Evolutionary conservation across 2,888 invertebrate genomes (phyloP), one percentile per base, ranked within the genome.

Genomic region (Oscheius sp.): DNA sequence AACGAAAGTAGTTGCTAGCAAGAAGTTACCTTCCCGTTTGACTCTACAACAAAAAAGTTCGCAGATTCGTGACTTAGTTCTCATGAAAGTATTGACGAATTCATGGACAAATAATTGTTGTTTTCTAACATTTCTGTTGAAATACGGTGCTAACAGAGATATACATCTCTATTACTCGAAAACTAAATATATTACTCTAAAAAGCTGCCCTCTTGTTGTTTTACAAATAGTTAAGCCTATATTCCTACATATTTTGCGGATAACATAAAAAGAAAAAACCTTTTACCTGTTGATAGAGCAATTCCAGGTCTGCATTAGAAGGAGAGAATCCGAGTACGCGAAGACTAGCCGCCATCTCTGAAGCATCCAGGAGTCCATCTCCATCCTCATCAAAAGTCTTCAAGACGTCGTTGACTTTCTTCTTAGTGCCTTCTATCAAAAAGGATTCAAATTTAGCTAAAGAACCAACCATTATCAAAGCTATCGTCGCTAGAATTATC

Each of bases 321-420:
- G 77, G 78, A 60, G 76, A 75, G 62, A 80, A 65, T 0, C 79
- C 80, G 29, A 80, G 77, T 65, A 76, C 71, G 10, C 80, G 78
- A 7, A 80, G 73, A 7, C 76, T 74, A 53, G 76, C 73, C 2
- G 76, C 78, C 42, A 80, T 73, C 57, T 80, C 80, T 1, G 76
- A 74, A 5, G 74, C 66, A 63, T 76, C 59, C 33, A 78, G 48
- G 7, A 51, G 33, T n/a, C 75, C 78, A 50, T 80, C 80, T 42
- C 77, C 76, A 71, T 80, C 80, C 50, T 80, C 80, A 53, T 80
- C 80, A 51, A 80, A 80, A 72, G 78, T 78, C 35, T 80, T 80
- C 63, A 80, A 78, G 10, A 80, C 74, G 47, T 80, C 78, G 55
- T 74, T 60, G 35, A 80, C 55, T n/a, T 21, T 68, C 53, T 55